Evolutionary conservation across 2,888 invertebrate species (phyloP).

Genomic region (Pediacus dermestoides): DNA sequence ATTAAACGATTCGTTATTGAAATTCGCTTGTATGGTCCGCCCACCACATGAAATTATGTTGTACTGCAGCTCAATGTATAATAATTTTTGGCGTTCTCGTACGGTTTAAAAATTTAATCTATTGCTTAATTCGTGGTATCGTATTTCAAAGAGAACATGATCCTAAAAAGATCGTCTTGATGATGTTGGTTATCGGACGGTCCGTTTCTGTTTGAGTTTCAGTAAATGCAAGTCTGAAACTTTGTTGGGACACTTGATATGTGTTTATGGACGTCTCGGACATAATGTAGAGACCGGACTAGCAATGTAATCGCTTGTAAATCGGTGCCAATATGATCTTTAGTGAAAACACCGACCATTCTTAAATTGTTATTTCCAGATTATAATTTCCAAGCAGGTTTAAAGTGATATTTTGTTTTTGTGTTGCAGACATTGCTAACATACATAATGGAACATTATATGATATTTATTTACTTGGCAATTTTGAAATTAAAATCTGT

Average conservation of each 20-base stretch:
- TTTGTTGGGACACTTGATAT: slow-evolving; percentile 25
- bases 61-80: slow-evolving; percentile 11
- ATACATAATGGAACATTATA: slow-evolving; percentile 9
- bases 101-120: slow-evolving; percentile 22
- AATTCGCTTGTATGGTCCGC: slow-evolving; percentile 17
- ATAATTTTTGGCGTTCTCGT: slow-evolving; percentile 19
- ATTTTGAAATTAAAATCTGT: too few species aligned
- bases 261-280: slow-evolving; percentile 32
- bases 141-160: slow-evolving; percentile 30
- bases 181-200: too few species aligned
- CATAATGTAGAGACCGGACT: slow-evolving; percentile 32
- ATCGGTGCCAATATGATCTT: slow-evolving; percentile 41
- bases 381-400: slow-evolving; percentile 23
- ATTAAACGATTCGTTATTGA: slow-evolving; percentile 17
- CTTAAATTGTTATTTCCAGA: slow-evolving; percentile 26
- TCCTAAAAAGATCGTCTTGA: slow-evolving; percentile 13
- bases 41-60: slow-evolving; percentile 21
- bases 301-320: slow-evolving; percentile 39
- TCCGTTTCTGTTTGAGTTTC: slow-evolving; percentile 12
- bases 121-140: slow-evolving; percentile 29
- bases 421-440: slow-evolving; percentile 6
- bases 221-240: slow-evolving; percentile 9
- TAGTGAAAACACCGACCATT: slow-evolving; percentile 33
- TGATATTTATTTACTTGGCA: too few species aligned
- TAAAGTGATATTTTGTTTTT: slow-evolving; percentile 16